Base-by-base conservation (phyloP, 37 sponge, comb jelly and placozoan genomes). In the Hormiphora californensis region DNA sequence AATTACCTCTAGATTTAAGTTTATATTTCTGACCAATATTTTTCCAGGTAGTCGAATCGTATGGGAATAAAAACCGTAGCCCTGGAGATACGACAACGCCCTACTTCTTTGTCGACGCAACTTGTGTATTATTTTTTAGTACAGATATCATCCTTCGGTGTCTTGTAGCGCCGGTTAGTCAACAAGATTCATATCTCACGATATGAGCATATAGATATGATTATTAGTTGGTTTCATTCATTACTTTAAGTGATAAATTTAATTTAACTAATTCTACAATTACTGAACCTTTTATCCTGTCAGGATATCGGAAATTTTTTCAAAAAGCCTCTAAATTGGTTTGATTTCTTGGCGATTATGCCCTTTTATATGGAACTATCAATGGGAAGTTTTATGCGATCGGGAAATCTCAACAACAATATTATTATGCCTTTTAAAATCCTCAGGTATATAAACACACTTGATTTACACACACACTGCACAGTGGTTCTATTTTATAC, bases 391-490 rank as follows among this genome's bases (percentile, higher is more conserved):
- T 39, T 73, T 30, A 73, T 73, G 81, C 12, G 81, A 73, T 36
- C 81, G 35, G 81, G 81, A 73, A 46, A 43, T 22, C 40, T 73
- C 46, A 73, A 73, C 44, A 73, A 73, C 81, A 73, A 73, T 30
- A 41, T 73, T 46, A 73, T 73, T 41, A 73, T 73, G 81, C 81
- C 81, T 33, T 73, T 73, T 46, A 73, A 73, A 40, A 73, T 73
- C 40, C 25, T 73, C 28, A 73, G 81, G 81, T 73, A 28, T 43
- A 33, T 28, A 23, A 19, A 57, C n/a, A 57, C n/a, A 57, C n/a
- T 57, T n/a, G n/a, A n/a, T 57, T 28, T 57, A 30, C 61, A n/a
- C n/a, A n/a, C n/a, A n/a, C n/a, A n/a, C n/a, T n/a, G n/a, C n/a
- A n/a, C n/a, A n/a, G n/a, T n/a, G n/a, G n/a, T n/a, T n/a, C n/a